Conservation (phyloP, 2,888 invertebrate species). For the Drosophila tripunctata region DNA sequence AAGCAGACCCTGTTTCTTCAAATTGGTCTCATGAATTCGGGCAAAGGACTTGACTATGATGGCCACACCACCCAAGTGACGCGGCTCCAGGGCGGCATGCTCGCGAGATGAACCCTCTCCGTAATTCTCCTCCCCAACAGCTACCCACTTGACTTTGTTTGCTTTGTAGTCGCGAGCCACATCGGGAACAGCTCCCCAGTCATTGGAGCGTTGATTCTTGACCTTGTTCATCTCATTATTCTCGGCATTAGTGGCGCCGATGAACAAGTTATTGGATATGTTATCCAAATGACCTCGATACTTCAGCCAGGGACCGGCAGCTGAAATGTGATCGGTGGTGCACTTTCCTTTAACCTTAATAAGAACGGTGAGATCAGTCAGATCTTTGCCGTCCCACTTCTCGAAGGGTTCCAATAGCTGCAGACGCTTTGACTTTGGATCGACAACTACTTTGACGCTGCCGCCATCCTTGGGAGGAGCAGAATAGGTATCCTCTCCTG, state of each 20-base stretch:
- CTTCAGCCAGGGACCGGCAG: conserved; percentile 99
- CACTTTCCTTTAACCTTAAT: conserved; percentile 99
- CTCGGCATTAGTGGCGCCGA: conserved; percentile 94
- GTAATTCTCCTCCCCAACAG: conserved; percentile 94
- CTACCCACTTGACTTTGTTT: conserved; percentile 93
- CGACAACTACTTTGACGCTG: conserved; percentile 90
- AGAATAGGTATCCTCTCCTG: conserved; percentile 97
- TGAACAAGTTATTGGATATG: conserved; percentile 99
- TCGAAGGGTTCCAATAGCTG: conserved; percentile 96
- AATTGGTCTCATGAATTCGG: conserved; percentile 99
- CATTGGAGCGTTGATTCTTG: conserved; percentile 93
- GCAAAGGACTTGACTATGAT: conserved; percentile 99
- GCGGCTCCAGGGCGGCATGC: conserved; percentile 98
- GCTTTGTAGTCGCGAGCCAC: conserved; percentile 98
- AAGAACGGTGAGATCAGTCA: conserved; percentile 93
- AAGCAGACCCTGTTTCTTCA: conserved; percentile 99
- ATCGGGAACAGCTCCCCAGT: conserved; percentile 96
- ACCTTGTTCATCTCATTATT: conserved; percentile 96
- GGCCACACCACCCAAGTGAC: conserved; percentile 96
- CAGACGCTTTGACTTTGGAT: conserved; percentile 94
- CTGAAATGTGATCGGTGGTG: conserved; percentile 99
- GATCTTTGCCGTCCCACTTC: conserved; percentile 98
- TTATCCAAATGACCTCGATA: conserved; percentile 99
- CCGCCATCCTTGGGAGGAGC: conserved; percentile 88
- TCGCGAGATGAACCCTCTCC: conserved; percentile 97